Base-by-base conservation (phyloP, 2,797 vertebrate species). In the Coluber constrictor region DNA sequence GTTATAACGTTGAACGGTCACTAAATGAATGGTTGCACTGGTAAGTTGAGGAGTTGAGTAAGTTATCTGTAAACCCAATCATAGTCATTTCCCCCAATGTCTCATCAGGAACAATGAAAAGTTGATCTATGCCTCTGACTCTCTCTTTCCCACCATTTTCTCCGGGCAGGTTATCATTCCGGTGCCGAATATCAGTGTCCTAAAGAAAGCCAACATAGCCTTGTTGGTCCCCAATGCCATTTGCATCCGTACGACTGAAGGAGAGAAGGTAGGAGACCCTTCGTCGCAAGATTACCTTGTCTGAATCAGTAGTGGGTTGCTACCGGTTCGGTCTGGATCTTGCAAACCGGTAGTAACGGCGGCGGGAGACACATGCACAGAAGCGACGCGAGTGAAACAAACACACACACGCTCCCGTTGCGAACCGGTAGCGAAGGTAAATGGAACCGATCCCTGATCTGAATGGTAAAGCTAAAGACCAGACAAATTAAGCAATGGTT, bases 121-220 rank as follows among this genome's bases (percentile, higher is more conserved):
- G 87, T n/a, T 9, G 2, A 83, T 83, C 70, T 47, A 0, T 83
- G 74, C 29, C 16, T 11, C 61, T 74, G 15, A 47, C 56, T 13
- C 6, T 10, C 15, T 61, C n/a, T 3, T 13, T 18, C 56, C 57
- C 91, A 12, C 89, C 55, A 90, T 13, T 94, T 93, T 90, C n/a
- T 47, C 60, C 4, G 3, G 11, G 4, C 95, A 99, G 99, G 97
- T 97, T 0, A 96, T 98, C 66, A 96, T 99, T 93, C 98, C 98
- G 0, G 94, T 98, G 6, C 90, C 96, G 37, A 97, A 93, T 70
- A 97, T 99, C 93, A 96, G 94, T 0, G 92, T 97, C 37, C 94
- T 99, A 92, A 99, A 99, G 96, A 99, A 99, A 93, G 98, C 99
- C 96, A 99, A 99, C 96, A 99, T 96, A 0, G 98, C 97, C 0